Base-by-base conservation (phyloP, 2,797 vertebrate species). In the Paguma larvata region DNA sequence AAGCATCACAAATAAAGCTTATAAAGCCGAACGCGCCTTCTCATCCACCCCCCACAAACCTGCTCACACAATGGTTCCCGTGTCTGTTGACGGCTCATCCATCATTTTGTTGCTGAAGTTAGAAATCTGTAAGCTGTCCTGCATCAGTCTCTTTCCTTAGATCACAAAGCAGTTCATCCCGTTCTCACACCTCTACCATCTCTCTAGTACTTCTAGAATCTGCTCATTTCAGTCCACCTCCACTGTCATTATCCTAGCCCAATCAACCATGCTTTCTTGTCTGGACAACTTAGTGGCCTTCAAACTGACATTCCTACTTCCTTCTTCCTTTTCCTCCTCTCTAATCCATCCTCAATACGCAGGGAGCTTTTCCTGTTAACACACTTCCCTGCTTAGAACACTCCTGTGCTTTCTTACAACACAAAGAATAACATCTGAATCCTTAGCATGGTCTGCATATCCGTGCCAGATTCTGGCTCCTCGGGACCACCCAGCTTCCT, bases 31-130 rank as follows among this genome's bases (percentile, higher is more conserved):
- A 38, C 8, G 63, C 11, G 44, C 18, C 34, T 23, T n/a, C 63
- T 38, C 15, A 9, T 30, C 25, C 44, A 9, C 41, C 14, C 30
- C n/a, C 1, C 3, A 2, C 0, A 30, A 62, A 41, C 4, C 5
- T 89, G 23, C 27, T 70, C 5, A 5, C 19, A 21, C 11, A 46
- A 15, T 18, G 10, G 56, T 27, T 14, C 51, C 18, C 77, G 53
- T 41, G 16, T 88, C 23, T 67, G 46, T 30, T 59, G 21, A 70
- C 27, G 18, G 8, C 34, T 72, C n/a, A 8, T 30, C 6, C 46
- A 44, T 51, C 19, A 46, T 19, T 79, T 48, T 27, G 5, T 44
- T 86, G n/a, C 34, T 77, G 16, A 75, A 77, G 41, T 62, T 38
- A 41, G 85, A 95, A 89, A 83, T 8, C 7, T 4, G 11, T 68